Evolutionary conservation across 2,888 invertebrate species (phyloP).

Genomic region (Morpho deidamia): DNA sequence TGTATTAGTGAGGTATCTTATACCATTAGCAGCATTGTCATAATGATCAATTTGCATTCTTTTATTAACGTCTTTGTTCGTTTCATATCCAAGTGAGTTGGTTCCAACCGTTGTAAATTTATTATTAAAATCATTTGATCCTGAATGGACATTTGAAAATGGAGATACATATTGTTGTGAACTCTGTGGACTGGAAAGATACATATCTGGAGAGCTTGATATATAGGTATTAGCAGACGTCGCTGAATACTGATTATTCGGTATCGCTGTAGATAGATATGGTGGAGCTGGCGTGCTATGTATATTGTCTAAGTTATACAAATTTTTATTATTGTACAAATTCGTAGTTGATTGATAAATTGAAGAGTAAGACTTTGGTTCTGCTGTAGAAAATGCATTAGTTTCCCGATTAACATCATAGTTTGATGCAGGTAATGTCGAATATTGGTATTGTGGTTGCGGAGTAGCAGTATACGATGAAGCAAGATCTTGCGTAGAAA

Average conservation of each 20-base stretch:
- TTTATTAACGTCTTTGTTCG: conserved; percentile 42
- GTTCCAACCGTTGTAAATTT: conserved; percentile 48
- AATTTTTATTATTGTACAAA: conserved; percentile 49
- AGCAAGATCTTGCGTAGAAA: conserved; percentile 54
- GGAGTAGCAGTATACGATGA: conserved; percentile 63
- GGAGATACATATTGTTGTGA: conserved; percentile 61
- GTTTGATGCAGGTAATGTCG: conserved; percentile 45
- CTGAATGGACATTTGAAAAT: conserved; percentile 51
- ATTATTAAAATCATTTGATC: conserved; percentile 49
- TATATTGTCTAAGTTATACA: conserved; percentile 43
- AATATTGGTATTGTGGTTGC: conserved; percentile 62
- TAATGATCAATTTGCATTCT: conserved; percentile 65
- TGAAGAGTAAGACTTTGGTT: conserved; percentile 49
- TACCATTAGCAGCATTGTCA: conserved; percentile 61
- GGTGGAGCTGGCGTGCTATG: conserved; percentile 60
- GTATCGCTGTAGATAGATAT: conserved; percentile 53
- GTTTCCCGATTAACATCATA: conserved; percentile 52
- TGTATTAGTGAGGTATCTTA: conserved; percentile 44
- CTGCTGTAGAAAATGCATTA: conserved; percentile 46
- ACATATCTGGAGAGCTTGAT: conserved; percentile 63
- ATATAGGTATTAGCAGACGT: conserved; percentile 56
- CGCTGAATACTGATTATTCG: conserved; percentile 54
- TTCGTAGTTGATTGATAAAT: conserved; percentile 44
- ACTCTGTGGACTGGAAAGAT: conserved; percentile 58
- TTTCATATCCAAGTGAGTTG: conserved; percentile 44